A percentile compares a stretch with the other conserved stretches of the same genome.
Conservation (phyloP, 2,113 vertebrate genomes). For the Myocastor coypus region DNA sequence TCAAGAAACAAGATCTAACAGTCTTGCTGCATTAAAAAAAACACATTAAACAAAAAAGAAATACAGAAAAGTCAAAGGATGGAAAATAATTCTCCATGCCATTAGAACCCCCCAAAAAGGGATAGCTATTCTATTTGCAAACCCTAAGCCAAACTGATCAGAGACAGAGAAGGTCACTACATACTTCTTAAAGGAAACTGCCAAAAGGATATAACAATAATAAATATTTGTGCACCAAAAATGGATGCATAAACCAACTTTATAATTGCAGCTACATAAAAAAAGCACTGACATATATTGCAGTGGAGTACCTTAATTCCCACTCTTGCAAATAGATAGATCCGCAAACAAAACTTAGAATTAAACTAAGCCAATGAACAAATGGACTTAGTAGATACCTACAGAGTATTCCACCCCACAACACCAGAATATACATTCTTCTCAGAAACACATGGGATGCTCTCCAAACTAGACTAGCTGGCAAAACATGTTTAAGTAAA, state of each 20-base stretch:
- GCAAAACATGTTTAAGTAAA: neutral
- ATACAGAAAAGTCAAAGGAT: neutral
- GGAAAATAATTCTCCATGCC: neutral
- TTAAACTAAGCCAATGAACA: neutral
- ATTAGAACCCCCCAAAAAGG: neutral
- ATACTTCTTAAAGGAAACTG: neutral
- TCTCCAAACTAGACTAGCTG: neutral
- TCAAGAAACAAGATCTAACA: neutral
- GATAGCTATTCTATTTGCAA: neutral
- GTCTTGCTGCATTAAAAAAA: neutral
- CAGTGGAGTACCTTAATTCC: neutral
- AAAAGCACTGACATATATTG: neutral
- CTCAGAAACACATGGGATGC: neutral
- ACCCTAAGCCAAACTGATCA: neutral
- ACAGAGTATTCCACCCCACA: neutral
- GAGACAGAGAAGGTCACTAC: neutral
- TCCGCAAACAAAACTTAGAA: neutral
- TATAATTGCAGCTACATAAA: neutral
- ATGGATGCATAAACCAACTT: neutral
- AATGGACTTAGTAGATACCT: neutral
- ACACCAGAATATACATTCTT: neutral
- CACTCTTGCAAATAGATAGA: neutral
- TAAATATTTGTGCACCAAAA: neutral
- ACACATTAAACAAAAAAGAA: neutral
- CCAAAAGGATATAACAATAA: neutral